These are phyloP conservation scores for Ridgeia piscesae DNA, from an alignment of 1,140 invertebrate genomes.

Conservation along the genomic window DNA sequence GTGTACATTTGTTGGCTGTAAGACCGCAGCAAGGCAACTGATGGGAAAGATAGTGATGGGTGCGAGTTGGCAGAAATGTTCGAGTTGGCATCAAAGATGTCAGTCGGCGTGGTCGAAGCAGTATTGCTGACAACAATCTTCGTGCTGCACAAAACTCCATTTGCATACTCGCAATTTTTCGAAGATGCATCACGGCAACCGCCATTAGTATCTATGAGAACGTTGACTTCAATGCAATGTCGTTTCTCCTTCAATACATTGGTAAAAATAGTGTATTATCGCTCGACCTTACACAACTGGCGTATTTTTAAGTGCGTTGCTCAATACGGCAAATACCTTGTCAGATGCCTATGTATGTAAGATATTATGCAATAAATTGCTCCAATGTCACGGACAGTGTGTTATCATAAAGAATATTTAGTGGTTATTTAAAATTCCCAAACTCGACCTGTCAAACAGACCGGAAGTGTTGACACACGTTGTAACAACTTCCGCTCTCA, in stretches of 20 bases:
- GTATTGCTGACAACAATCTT: background rate
- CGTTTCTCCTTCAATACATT: background rate
- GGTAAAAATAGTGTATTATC: background rate
- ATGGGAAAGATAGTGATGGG: background rate
- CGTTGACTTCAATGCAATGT: background rate
- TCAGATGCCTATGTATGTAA: background rate
- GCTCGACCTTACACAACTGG: background rate
- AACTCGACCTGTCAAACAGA: background rate
- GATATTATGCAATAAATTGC: background rate
- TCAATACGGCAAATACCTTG: background rate
- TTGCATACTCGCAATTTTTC: background rate
- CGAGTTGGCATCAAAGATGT: background rate
- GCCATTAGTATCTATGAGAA: background rate
- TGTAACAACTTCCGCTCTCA: background rate
- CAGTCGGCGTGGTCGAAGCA: background rate
- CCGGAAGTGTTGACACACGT: background rate
- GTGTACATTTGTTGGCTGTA: background rate
- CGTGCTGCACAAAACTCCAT: background rate
- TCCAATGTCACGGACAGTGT: background rate
- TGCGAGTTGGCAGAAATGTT: background rate
- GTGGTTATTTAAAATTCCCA: background rate
- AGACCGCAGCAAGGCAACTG: background rate
- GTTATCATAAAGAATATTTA: background rate
- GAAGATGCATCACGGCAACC: background rate
- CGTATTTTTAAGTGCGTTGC: background rate